These are phyloP conservation scores for Tenualosa ilisha DNA, from an alignment of 2,797 vertebrate species.

Conservation along the genomic window DNA sequence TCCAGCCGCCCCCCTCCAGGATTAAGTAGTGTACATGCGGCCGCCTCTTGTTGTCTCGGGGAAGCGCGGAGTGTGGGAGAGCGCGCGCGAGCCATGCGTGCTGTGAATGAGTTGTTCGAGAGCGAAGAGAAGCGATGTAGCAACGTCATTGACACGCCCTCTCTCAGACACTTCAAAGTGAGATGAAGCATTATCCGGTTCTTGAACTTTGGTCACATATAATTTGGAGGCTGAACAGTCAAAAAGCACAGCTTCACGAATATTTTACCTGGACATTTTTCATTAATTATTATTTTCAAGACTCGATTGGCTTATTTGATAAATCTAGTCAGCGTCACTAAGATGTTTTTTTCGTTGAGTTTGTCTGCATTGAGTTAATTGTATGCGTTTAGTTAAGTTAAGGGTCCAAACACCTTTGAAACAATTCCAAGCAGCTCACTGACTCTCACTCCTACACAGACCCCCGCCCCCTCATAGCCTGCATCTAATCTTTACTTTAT, in stretches of 20 bases:
- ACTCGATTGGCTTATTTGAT: too few relatives aligned
- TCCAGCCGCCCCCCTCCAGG: neutral
- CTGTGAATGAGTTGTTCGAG: neutral
- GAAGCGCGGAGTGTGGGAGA: neutral
- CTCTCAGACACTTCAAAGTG: neutral
- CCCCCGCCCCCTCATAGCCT: neutral
- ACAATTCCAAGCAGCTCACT: neutral
- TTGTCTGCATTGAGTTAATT: too few relatives aligned
- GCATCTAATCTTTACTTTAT: neutral
- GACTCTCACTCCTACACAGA: neutral
- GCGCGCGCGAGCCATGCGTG: neutral
- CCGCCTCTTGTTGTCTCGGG: neutral
- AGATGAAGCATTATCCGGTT: neutral
- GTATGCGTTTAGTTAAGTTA: too few relatives aligned
- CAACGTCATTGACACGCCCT: slow-evolving; percentile 14
- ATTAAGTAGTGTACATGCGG: neutral
- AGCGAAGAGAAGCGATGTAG: neutral
- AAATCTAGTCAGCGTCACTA: too few relatives aligned
- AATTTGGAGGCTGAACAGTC: neutral
- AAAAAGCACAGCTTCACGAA: neutral
- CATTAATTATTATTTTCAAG: too few relatives aligned
- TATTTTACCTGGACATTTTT: too few relatives aligned
- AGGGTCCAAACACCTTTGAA: neutral
- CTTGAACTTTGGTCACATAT: neutral
- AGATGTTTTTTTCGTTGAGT: too few relatives aligned